A percentile compares a stretch with the other conserved stretches of the same genome.
These are phyloP conservation scores for Oceanites oceanicus DNA, from an alignment of 2,113 vertebrate genomes.

Conservation along the genomic window DNA sequence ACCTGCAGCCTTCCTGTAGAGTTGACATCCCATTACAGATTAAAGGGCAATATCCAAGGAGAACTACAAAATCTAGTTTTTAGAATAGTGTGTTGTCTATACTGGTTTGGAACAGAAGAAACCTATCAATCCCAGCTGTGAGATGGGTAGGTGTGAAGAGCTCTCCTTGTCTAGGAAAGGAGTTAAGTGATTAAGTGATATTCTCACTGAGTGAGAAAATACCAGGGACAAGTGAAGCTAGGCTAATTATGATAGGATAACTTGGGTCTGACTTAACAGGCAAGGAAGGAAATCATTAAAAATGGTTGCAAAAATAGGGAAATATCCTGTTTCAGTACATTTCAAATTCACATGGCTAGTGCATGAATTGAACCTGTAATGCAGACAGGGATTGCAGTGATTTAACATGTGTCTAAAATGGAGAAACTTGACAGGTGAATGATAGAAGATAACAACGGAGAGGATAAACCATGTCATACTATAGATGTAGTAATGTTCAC, in stretches of 20 bases:
- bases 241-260: background rate
- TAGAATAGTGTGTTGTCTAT: background rate
- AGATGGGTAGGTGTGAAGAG: background rate
- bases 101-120: background rate
- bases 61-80: background rate
- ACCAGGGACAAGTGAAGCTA: background rate
- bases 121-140: background rate
- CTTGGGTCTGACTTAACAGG: background rate
- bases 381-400: background rate
- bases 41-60: background rate
- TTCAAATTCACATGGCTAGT: background rate
- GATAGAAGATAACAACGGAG: background rate
- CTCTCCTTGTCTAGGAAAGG: background rate
- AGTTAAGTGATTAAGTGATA: background rate
- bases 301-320: background rate
- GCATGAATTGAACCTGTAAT: background rate
- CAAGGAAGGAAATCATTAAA: background rate
- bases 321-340: background rate
- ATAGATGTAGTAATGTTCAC: background rate
- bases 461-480: background rate
- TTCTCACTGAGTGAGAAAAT: background rate
- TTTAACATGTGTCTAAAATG: background rate
- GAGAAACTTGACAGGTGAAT: background rate
- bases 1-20: background rate
- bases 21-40: background rate